These are phyloP conservation scores for Shinisaurus crocodilurus DNA, from an alignment of 2,113 vertebrate species.

Conservation along the genomic window DNA sequence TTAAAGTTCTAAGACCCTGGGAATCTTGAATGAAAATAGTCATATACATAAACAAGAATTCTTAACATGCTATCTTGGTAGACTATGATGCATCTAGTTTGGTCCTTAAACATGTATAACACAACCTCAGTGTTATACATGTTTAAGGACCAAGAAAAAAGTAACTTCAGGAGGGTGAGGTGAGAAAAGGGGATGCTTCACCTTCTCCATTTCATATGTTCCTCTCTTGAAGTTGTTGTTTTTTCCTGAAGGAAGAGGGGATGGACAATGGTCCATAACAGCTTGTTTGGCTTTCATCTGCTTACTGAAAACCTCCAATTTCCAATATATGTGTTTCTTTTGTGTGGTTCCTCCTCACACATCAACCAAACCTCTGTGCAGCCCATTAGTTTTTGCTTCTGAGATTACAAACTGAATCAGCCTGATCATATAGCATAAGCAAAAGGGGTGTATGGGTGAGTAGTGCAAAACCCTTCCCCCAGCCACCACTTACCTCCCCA, in stretches of 20 bases:
- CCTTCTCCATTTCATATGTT: not conserved
- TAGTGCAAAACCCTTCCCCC: too few species aligned
- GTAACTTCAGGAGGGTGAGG: slow-evolving; percentile 8
- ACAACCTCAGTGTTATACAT: too few species aligned
- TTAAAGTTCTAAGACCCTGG: slow-evolving; percentile 18
- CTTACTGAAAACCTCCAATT: not conserved
- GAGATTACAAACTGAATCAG: not conserved
- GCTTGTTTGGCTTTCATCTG: not conserved
- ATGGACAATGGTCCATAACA: not conserved
- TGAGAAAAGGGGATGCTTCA: not conserved
- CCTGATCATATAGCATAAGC: not conserved
- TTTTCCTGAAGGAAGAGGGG: not conserved
- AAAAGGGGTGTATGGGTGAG: not conserved
- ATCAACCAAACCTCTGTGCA: not conserved
- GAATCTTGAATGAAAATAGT: slow-evolving; percentile 3
- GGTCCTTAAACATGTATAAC: not conserved
- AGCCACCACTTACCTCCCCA: not conserved
- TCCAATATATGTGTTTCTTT: not conserved
- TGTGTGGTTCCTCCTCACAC: not conserved
- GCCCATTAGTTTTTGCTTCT: not conserved
- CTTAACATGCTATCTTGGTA: not conserved
- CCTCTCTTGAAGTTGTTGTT: not conserved
- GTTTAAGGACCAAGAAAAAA: slow-evolving; percentile 3
- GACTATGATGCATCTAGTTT: not conserved
- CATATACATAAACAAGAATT: not conserved